These are phyloP conservation scores for Agapetus fuscipes DNA, from an alignment of 2,888 invertebrate genomes.

Conservation along the genomic window DNA sequence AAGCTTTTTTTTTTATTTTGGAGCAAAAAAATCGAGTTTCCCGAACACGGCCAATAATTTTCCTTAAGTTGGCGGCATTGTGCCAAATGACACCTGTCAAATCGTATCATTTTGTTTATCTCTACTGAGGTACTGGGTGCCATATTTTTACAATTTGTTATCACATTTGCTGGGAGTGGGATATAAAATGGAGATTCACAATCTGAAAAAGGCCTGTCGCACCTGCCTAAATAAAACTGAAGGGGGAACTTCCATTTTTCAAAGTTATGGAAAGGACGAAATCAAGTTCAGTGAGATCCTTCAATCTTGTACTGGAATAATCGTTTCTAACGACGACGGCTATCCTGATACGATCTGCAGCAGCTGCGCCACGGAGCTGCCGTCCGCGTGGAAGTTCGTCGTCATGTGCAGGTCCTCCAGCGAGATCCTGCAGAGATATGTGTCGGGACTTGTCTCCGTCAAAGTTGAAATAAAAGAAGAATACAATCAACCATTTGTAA, in stretches of 20 bases:
- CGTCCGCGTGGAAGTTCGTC: constrained; percentile 8
- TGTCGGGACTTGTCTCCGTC: not conserved
- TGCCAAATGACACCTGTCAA: too few relatives aligned
- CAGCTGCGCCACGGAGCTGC: constrained; percentile 5
- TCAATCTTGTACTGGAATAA: not conserved
- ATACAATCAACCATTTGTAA: constrained; percentile 2
- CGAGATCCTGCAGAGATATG: constrained; percentile 3
- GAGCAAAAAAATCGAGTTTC: too few relatives aligned
- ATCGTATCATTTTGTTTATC: too few relatives aligned
- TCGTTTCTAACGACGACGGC: constrained; percentile 1
- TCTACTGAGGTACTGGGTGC: too few relatives aligned
- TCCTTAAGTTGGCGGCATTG: too few relatives aligned
- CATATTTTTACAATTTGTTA: too few relatives aligned
- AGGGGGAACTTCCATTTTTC: not conserved
- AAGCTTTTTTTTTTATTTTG: too few relatives aligned
- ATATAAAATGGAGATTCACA: too few relatives aligned
- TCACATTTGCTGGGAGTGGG: too few relatives aligned
- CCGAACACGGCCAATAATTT: too few relatives aligned
- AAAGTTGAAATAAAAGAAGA: constrained; percentile 5
- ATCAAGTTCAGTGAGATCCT: not conserved
- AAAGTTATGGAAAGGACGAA: not conserved
- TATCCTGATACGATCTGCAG: constrained; percentile 7
- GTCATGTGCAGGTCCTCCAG: constrained; percentile 9
- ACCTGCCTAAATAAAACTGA: not conserved
- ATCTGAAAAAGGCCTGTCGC: too few relatives aligned